A percentile compares a stretch with the other conserved stretches of the same genome.
phyloP scores from a whole-genome alignment of 1,140 invertebrate species.

The Drosophila ohnishii region DNA sequence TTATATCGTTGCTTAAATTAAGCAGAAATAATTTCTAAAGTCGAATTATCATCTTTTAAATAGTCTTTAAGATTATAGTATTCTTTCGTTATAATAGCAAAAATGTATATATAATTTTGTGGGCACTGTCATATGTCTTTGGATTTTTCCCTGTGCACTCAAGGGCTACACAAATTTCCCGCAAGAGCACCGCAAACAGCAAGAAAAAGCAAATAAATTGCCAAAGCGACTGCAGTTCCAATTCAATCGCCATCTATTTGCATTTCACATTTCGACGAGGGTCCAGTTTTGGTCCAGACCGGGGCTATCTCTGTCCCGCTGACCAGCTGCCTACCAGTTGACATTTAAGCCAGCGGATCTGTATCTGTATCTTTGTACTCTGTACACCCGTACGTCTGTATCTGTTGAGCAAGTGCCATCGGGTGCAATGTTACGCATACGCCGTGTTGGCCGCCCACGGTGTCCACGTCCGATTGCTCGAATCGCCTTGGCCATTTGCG shows the following conservation, averaged over 20 bases:
- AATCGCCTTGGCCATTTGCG: slow-evolving; percentile 46
- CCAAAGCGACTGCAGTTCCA: slow-evolving; percentile 36
- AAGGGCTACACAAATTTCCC: slow-evolving; percentile 10
- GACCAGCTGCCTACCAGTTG: slow-evolving; percentile 45
- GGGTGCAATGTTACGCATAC: slow-evolving; percentile 71
- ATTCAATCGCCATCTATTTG: slow-evolving; percentile 43
- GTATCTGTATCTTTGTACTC: slow-evolving; percentile 4
- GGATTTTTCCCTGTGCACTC: slow-evolving; percentile 11
- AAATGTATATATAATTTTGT: background rate
- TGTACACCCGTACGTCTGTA: slow-evolving; percentile 1
- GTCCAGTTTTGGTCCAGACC: slow-evolving; percentile 22
- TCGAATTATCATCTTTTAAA: too few species aligned
- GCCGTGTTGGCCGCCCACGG: slow-evolving; percentile 56
- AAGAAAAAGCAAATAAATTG: slow-evolving; percentile 37
- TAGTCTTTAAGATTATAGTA: background rate
- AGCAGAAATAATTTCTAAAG: too few species aligned
- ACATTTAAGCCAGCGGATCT: slow-evolving; percentile 57
- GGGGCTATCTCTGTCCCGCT: slow-evolving; percentile 23
- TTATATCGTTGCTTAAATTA: background rate
- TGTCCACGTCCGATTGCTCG: slow-evolving; percentile 10
- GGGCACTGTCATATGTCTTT: background rate
- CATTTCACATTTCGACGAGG: slow-evolving; percentile 39
- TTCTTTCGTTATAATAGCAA: background rate
- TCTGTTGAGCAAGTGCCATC: slow-evolving; percentile 61
- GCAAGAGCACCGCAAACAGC: slow-evolving; percentile 28